Evolutionary conservation across 2,797 vertebrate genomes (phyloP).

Genomic region (Intellagama lesueurii): DNA sequence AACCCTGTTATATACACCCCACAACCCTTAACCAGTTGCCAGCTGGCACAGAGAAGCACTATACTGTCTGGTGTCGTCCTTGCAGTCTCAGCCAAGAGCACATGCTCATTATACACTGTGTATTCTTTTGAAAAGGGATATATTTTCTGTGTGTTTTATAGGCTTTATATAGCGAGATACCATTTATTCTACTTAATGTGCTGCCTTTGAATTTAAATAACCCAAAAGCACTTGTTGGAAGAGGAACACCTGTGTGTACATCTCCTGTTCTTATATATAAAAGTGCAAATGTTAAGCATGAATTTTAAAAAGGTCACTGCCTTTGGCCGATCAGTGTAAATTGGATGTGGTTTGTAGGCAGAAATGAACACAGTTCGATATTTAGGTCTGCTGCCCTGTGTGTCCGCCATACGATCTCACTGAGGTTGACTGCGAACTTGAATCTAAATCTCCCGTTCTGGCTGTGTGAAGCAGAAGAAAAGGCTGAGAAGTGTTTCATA

Average conservation of each 20-base stretch:
- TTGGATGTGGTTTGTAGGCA: constrained; percentile 49
- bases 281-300: constrained; percentile 62
- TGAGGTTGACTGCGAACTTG: too few relatives aligned
- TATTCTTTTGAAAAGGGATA: constrained; percentile 16
- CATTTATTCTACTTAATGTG: constrained; percentile 8
- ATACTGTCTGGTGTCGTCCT: constrained; percentile 1
- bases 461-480: background rate
- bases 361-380: constrained; percentile 31
- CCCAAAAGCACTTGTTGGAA: constrained; percentile 48
- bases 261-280: constrained; percentile 30
- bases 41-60: background rate
- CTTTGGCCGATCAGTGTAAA: constrained; percentile 43
- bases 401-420: background rate
- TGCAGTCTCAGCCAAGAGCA: constrained; percentile 24
- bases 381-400: background rate
- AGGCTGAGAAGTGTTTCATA: background rate
- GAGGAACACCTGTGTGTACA: background rate
- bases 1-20: background rate
- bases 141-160: background rate
- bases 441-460: background rate
- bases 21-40: background rate
- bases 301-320: constrained; percentile 69
- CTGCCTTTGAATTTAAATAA: constrained; percentile 34
- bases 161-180: background rate
- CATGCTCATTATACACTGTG: constrained; percentile 1